Conservation (phyloP, 2,797 vertebrate species). For the Eospalax fontanierii region DNA sequence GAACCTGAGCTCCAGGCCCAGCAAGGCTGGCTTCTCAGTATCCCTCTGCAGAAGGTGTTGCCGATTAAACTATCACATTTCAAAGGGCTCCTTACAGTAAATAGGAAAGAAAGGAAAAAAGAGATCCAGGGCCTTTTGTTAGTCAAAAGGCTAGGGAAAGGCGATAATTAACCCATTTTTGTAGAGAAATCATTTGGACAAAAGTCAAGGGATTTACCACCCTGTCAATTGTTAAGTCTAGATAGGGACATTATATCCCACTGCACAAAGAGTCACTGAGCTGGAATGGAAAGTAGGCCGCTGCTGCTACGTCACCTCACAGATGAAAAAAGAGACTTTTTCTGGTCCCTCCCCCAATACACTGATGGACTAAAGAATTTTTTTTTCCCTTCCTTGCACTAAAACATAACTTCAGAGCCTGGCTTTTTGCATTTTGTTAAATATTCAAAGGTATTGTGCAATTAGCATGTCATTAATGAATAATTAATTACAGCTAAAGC, state of each 20-base stretch:
- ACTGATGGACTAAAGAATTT: conserved; percentile 85
- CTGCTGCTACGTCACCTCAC: conserved; percentile 86
- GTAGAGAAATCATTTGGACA: conserved; percentile 93
- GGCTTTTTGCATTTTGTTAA: conserved; percentile 94
- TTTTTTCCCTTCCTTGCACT: conserved; percentile 81
- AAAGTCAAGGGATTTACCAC: conserved; percentile 93
- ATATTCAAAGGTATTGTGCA: conserved; percentile 94
- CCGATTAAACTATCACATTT: conserved; percentile 93
- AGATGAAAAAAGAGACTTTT: conserved; percentile 86
- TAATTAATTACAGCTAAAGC: conserved; percentile 96
- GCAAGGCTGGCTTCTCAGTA: conserved; percentile 89
- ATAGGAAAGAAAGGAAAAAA: conserved; percentile 94
- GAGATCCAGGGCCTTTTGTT: conserved; percentile 96
- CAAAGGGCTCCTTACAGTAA: conserved; percentile 93
- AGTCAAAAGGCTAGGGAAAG: conserved; percentile 95
- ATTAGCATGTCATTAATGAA: conserved; percentile 98
- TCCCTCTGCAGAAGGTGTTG: conserved; percentile 92
- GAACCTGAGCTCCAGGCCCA: conserved; percentile 91
- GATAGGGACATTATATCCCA: conserved; percentile 92
- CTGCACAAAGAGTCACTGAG: conserved; percentile 90
- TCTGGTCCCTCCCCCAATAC: conserved; percentile 85
- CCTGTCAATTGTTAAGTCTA: conserved; percentile 92
- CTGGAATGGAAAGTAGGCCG: conserved; percentile 91
- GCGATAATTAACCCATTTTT: conserved; percentile 97
- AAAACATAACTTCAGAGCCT: conserved; percentile 90